These are phyloP conservation scores for Actinia equina DNA, from an alignment of 64 coral and sea anemone species.

Conservation along the genomic window DNA sequence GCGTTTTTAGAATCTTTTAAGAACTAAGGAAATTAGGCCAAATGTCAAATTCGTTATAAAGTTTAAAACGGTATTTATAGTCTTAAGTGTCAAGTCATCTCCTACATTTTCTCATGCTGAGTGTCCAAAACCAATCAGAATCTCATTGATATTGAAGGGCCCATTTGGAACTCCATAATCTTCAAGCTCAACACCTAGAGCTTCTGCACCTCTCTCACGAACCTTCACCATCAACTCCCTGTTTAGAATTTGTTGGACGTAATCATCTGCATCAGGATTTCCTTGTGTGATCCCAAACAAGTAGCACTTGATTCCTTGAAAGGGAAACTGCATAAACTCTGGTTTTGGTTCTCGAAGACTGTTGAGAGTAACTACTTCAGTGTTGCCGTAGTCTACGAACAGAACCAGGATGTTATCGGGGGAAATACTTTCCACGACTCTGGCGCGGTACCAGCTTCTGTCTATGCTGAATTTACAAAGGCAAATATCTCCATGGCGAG, in stretches of 20 bases:
- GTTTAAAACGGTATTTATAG: no score
- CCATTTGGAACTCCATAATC: slow-evolving; percentile 38
- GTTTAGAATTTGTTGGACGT: slow-evolving; percentile 25
- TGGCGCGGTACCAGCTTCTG: slow-evolving; percentile 40
- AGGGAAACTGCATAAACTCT: slow-evolving; percentile 37
- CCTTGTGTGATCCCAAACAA: slow-evolving; percentile 17
- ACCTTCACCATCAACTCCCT: slow-evolving; percentile 25
- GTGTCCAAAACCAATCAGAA: slow-evolving; percentile 15
- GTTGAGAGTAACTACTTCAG: slow-evolving; percentile 20
- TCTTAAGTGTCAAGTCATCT: no score
- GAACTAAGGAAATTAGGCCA: no score
- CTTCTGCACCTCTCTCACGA: not conserved
- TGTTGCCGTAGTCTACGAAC: slow-evolving; percentile 50
- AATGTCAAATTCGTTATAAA: no score
- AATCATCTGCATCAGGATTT: slow-evolving; percentile 31
- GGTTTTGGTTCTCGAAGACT: slow-evolving; percentile 4
- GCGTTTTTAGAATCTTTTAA: no score
- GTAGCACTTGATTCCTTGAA: slow-evolving; percentile 35
- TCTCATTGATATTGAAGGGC: slow-evolving; percentile 24
- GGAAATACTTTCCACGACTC: slow-evolving; percentile 27
- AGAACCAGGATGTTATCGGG: slow-evolving; percentile 16
- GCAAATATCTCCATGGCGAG: slow-evolving; percentile 16
- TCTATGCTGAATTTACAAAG: slow-evolving; percentile 36
- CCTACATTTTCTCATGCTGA: no score
- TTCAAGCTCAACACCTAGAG: slow-evolving; percentile 24